Evolutionary conservation across 2,797 vertebrate species (phyloP), one percentile per base, ranked within the genome.

Genomic region (Pteronotus mesoamericanus): DNA sequence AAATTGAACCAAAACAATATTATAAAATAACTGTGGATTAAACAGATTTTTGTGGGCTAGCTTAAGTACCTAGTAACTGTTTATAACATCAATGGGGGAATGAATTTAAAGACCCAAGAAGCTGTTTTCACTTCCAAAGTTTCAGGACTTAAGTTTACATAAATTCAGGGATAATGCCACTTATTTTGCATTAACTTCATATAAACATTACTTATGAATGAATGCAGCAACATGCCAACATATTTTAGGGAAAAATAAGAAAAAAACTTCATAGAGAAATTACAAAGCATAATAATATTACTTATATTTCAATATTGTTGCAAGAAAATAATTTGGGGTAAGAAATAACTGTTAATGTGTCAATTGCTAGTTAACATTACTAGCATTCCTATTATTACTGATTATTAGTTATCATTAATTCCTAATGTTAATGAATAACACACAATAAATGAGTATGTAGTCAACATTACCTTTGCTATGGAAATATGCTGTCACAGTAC

Each of bases 261-360:
- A 85, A 94, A 89, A 72, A 93, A 86, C 78, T 44, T 87, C 66
- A 86, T 12, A 61, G 32, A 68, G 72, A 93, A 89, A 83, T 89
- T 80, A 48, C 5, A 83, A 79, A 86, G 71, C 15, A 11, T 59
- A 77, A 42, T 32, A 91, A 48, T 86, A 55, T 55, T 86, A n/a
- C 55, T 15, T 61, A 72, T 72, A 48, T 86, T 94, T 78, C 39
- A 89, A 96, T 96, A 66, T 74, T 7, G 4, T 94, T 74, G 26
- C 29, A 86, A 94, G 74, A 95, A 93, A 94, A 86, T 74, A 91
- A 9, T 72, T 69, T 61, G 51, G 64, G 74, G 12, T 15, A 72
- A 91, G 89, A 79, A 79, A 89, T 2, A n/a, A 39, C 34, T n/a
- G n/a, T 37, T 32, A 46, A 4, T 55, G 29, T 59, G 5, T 39